Base-by-base conservation (phyloP, 2,797 vertebrate genomes). In the Malacoraja senta region DNA sequence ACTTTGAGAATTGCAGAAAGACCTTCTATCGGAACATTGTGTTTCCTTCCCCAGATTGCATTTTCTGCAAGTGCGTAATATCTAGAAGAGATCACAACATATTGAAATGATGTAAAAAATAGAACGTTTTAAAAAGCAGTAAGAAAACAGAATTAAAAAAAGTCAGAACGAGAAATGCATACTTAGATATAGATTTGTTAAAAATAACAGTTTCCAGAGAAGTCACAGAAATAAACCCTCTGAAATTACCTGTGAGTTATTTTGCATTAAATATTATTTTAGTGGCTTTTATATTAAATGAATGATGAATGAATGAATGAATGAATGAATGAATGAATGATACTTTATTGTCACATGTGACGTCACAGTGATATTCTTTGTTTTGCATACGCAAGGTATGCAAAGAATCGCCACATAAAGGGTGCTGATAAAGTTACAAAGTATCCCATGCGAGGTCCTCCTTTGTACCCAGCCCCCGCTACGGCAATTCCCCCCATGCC, bases 1-100 rank as follows among this genome's bases (percentile, higher is more conserved):
- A 97, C 96, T 94, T 97, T 98, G 94, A 99, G 96, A 94, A 97
- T 96, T 94, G 97, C 96, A 94, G 97, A 96, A n/a, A 98, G 93
- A 71, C 95, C 96, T 93, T 96, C 95, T 71, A 95, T 95, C 61
- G 95, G 94, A 88, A 96, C 94, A 13, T 94, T 53, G 0, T 95
- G 93, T 91, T 93, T 94, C 61, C 88, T 93, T 26, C 94, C 90
- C 90, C 83, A 91, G n/a, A 93, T 93, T 93, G 90, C 3, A 94
- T 93, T 94, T 84, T 84, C 53, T 26, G 71, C 53, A n/a, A 74
- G n/a, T 83, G 95, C 91, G 29, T 92, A 93, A 93, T 94, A 94
- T 93, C 97, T 97, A 93, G 35, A 93, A 95, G 94, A 90, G 44
- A 88, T 94, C 93, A 95, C 93, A 93, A 24, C 10, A 19, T 80